A percentile compares a stretch with the other conserved stretches of the same genome.
Evolutionary conservation across 2,888 invertebrate genomes (phyloP).

Genomic region (Chymomyza caudatula): DNA sequence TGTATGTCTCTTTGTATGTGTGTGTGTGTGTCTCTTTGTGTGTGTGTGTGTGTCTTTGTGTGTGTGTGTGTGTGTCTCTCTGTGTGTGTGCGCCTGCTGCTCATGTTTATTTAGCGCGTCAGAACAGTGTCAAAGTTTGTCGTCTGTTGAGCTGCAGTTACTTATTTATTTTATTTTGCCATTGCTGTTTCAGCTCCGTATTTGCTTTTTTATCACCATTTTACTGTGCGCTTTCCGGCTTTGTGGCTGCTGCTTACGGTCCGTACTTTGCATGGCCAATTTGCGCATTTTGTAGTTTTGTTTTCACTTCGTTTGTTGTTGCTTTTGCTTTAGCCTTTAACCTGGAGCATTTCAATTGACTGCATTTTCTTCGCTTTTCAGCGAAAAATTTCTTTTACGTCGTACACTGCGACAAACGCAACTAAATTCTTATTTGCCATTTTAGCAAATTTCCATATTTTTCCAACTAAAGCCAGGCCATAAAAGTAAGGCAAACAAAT

Average conservation of each 20-base stretch:
- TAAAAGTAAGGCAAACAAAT: constrained; percentile 40
- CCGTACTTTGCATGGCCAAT: constrained; percentile 66
- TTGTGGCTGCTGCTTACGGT: constrained; percentile 58
- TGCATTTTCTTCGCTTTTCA: constrained; percentile 36
- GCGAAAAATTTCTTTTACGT: not conserved
- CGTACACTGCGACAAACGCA: not conserved
- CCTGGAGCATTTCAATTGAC: constrained; percentile 58
- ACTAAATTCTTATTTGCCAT: constrained; percentile 42
- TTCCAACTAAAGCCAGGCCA: constrained; percentile 31
- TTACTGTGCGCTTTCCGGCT: constrained; percentile 20
- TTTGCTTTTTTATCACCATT: not conserved
- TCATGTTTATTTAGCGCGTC: not conserved
- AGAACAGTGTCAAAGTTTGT: not conserved
- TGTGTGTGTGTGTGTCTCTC: not conserved
- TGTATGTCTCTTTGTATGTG: not conserved
- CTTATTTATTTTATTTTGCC: not conserved
- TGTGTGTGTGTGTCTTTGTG: not conserved
- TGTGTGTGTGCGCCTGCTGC: not conserved
- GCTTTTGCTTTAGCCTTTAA: constrained; percentile 33
- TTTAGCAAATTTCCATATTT: constrained; percentile 42
- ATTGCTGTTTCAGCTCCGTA: not conserved
- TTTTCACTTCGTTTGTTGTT: constrained; percentile 28
- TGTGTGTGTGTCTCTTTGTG: not conserved
- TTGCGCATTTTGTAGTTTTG: constrained; percentile 50
- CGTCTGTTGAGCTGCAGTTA: not conserved